Conservation (phyloP, 2,888 invertebrate genomes). For the Pachycephus smyrnensis region DNA sequence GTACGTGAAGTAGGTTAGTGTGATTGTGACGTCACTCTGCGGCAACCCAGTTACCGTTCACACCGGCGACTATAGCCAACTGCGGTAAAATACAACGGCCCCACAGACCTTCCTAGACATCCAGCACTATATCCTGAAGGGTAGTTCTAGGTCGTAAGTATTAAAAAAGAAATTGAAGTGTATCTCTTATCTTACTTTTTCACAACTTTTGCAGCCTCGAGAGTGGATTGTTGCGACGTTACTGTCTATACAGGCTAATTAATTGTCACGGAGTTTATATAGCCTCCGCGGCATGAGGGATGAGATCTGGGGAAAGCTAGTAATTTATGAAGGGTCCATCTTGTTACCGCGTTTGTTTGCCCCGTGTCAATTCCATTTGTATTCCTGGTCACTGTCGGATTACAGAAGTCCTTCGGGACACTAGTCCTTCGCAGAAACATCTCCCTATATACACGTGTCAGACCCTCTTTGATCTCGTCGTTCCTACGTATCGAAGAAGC, state of each 20-base stretch:
- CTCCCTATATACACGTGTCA: conserved; percentile 5
- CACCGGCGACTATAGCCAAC: conserved; percentile 43
- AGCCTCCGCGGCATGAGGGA: not conserved
- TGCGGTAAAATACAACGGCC: conserved; percentile 52
- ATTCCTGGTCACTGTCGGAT: conserved; percentile 20
- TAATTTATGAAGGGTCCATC: conserved; percentile 5
- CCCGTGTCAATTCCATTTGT: conserved; percentile 27
- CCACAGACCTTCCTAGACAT: not conserved
- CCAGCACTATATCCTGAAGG: not conserved
- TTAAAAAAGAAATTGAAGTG: not conserved
- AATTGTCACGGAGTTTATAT: not conserved
- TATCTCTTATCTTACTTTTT: not conserved
- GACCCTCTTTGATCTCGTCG: conserved; percentile 17
- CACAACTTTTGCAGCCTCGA: not conserved
- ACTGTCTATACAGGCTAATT: not conserved
- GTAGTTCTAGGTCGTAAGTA: not conserved
- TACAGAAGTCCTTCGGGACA: conserved; percentile 22
- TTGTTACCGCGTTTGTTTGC: conserved; percentile 22
- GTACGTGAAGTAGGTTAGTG: conserved; percentile 48
- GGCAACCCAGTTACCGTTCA: conserved; percentile 60
- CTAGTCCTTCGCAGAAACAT: conserved; percentile 16
- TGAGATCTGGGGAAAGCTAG: not conserved
- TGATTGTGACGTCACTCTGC: conserved; percentile 64
- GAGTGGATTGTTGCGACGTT: no score
- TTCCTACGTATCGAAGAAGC: conserved; percentile 1